These are phyloP conservation scores for Orthochromis indermauri DNA, from an alignment of 2,113 vertebrate genomes.

Conservation along the genomic window DNA sequence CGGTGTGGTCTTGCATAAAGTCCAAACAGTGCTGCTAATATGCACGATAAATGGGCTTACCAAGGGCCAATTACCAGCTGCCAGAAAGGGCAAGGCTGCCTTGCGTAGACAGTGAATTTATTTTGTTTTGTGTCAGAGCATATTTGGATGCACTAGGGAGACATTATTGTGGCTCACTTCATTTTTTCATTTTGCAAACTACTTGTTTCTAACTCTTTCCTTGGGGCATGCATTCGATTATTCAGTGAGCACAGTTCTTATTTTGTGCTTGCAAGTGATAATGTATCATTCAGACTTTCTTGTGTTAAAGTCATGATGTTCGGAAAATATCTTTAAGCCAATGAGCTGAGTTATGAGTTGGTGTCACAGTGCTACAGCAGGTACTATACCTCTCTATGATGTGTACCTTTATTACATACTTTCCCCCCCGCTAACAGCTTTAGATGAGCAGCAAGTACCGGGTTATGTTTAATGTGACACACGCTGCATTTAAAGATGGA, in stretches of 20 bases:
- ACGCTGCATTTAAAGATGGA: neutral
- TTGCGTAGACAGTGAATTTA: neutral
- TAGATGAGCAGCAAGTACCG: neutral
- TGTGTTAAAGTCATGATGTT: neutral
- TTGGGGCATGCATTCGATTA: neutral
- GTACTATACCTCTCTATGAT: neutral
- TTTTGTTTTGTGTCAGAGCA: conserved; percentile 7
- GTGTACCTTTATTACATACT: neutral
- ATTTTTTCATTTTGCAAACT: conserved; percentile 4
- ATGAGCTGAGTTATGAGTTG: neutral
- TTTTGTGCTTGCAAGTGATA: neutral
- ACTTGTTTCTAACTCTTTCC: neutral
- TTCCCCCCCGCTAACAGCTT: neutral
- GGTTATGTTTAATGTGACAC: neutral
- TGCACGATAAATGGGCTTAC: conserved; percentile 11
- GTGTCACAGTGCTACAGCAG: neutral
- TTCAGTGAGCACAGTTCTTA: neutral
- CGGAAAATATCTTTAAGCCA: neutral
- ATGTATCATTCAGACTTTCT: neutral
- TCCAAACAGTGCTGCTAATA: conserved; percentile 12
- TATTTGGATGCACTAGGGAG: conserved; percentile 10
- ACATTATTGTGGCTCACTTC: neutral
- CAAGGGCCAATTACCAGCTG: conserved; percentile 22
- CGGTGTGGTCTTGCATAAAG: conserved; percentile 19
- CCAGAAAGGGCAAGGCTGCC: conserved; percentile 19